phyloP scores from a whole-genome alignment of 2,888 invertebrate genomes.

The Ophraella communa region DNA sequence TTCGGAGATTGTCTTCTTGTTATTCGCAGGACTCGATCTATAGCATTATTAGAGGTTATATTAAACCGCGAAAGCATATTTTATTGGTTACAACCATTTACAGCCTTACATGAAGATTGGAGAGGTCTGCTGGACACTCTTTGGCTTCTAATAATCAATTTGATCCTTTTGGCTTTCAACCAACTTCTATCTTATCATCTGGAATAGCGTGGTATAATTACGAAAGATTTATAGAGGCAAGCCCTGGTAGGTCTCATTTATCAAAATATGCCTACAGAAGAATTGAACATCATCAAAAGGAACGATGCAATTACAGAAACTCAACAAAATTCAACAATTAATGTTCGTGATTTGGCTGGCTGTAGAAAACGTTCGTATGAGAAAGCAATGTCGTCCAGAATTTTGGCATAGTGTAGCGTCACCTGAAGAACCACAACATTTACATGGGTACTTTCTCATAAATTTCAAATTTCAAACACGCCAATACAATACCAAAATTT shows the following conservation, averaged over 20 bases:
- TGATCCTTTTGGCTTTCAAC: conserved; percentile 38
- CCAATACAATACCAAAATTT: conserved; percentile 28
- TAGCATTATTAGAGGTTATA: no score
- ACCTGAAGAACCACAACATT: conserved; percentile 20
- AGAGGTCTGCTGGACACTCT: conserved; percentile 40
- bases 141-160: conserved; percentile 29
- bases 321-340: not conserved
- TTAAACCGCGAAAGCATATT: no score
- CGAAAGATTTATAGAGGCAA: conserved; percentile 42
- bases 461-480: conserved; percentile 17
- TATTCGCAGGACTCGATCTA: no score
- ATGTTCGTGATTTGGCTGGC: conserved; percentile 28
- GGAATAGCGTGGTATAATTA: conserved; percentile 45
- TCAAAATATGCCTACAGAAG: conserved; percentile 43
- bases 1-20: conserved; percentile 35
- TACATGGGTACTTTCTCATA: conserved; percentile 30
- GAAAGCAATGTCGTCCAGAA: conserved; percentile 29
- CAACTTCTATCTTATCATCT: conserved; percentile 36
- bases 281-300: conserved; percentile 4
- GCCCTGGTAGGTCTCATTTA: conserved; percentile 46
- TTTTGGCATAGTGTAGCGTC: conserved; percentile 28
- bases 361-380: conserved; percentile 39
- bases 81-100: no score
- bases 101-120: conserved; percentile 31
- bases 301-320: no score